These are phyloP conservation scores for Volucella zonaria DNA, from an alignment of 2,888 invertebrate species.

Conservation along the genomic window DNA sequence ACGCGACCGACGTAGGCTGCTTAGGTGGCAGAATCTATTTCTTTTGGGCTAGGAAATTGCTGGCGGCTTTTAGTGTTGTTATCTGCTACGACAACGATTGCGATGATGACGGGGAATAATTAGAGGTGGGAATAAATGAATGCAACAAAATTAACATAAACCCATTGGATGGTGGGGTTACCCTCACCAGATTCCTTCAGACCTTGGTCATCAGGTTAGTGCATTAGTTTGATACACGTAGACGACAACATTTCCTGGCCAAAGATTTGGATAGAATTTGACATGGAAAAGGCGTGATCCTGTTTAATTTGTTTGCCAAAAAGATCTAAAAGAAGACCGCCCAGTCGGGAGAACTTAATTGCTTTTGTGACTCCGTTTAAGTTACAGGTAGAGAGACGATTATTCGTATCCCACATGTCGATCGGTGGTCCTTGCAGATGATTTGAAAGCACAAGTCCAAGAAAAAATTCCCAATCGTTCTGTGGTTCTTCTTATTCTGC, in stretches of 20 bases:
- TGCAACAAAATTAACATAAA: constrained; percentile 55
- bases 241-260: constrained; percentile 18
- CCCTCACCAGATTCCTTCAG: not conserved
- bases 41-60: constrained; percentile 49
- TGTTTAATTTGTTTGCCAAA: constrained; percentile 70
- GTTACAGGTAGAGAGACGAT: constrained; percentile 53
- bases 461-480: constrained; percentile 49
- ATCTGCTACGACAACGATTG: constrained; percentile 23
- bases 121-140: constrained; percentile 19
- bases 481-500: constrained; percentile 47
- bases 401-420: constrained; percentile 45
- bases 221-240: constrained; percentile 2
- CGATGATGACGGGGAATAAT: constrained; percentile 14
- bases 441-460: constrained; percentile 46
- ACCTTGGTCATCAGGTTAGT: constrained; percentile 24
- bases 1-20: constrained; percentile 10
- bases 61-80: constrained; percentile 51
- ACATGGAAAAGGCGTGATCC: constrained; percentile 69
- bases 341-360: constrained; percentile 55
- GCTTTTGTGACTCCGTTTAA: constrained; percentile 41
- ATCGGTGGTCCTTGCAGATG: constrained; percentile 59
- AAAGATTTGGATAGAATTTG: constrained; percentile 57
- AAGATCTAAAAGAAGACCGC: constrained; percentile 66
- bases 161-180: constrained; percentile 23
- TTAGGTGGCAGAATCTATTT: constrained; percentile 39